phyloP scores from a whole-genome alignment of 2,888 invertebrate genomes.

The Mechanitis mazaeus region DNA sequence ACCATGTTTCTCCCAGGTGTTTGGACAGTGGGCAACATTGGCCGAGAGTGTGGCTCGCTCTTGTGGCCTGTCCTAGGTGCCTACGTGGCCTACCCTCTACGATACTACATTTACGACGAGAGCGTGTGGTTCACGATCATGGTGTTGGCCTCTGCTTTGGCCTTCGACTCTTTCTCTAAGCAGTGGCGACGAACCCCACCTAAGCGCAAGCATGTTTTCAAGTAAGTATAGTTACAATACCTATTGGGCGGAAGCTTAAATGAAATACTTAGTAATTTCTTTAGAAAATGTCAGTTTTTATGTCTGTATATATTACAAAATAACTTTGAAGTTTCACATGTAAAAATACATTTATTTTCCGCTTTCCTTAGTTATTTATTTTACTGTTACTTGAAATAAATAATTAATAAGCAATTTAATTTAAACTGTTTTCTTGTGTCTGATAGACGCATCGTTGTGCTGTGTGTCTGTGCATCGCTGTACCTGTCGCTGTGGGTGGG shows the following conservation, averaged over 20 bases:
- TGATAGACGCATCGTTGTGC: slow-evolving; percentile 74
- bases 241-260: no score
- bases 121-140: slow-evolving; percentile 82
- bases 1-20: slow-evolving; percentile 79
- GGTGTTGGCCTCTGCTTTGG: slow-evolving; percentile 79
- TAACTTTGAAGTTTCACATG: no score
- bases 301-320: no score
- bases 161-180: slow-evolving; percentile 86
- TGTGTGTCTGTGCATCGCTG: slow-evolving; percentile 79
- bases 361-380: no score
- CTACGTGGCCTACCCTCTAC: slow-evolving; percentile 79
- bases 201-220: slow-evolving; percentile 54
- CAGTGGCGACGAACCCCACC: slow-evolving; percentile 84
- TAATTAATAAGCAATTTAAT: background rate
- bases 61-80: slow-evolving; percentile 83
- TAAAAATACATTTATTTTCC: no score
- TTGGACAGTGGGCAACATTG: slow-evolving; percentile 93
- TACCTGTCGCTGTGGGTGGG: slow-evolving; percentile 86
- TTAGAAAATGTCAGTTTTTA: no score
- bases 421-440: slow-evolving; percentile 9
- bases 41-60: slow-evolving; percentile 85
- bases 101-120: slow-evolving; percentile 85
- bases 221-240: slow-evolving; percentile 38
- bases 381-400: no score
- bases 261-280: no score